Conservation (phyloP, 2,888 invertebrate genomes). For the Toxonevra muliebris region DNA sequence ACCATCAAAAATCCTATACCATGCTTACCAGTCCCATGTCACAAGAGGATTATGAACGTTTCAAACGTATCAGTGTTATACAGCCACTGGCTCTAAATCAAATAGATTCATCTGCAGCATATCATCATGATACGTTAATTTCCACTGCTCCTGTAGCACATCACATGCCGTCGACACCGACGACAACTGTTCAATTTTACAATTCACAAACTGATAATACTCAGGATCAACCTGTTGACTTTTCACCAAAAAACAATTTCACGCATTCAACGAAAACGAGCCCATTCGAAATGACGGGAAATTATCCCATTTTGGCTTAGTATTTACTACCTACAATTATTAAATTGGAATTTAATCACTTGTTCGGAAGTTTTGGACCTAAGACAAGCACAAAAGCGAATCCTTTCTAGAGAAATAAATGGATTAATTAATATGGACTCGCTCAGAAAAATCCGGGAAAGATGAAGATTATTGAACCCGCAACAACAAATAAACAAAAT, state of each 20-base stretch:
- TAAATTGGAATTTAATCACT: not conserved
- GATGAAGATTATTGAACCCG: too few relatives aligned
- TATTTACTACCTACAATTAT: too few relatives aligned
- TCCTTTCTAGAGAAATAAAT: too few relatives aligned
- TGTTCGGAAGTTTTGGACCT: not conserved
- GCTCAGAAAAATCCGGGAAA: too few relatives aligned
- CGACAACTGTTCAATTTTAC: conserved; percentile 38
- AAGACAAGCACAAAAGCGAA: not conserved
- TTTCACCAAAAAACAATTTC: conserved; percentile 64
- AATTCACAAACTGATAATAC: conserved; percentile 36
- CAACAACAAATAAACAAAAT: too few relatives aligned
- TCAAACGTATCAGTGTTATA: conserved; percentile 59
- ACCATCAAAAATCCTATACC: conserved; percentile 50
- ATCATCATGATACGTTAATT: conserved; percentile 7
- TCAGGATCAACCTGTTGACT: conserved; percentile 64
- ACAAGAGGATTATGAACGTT: conserved; percentile 57
- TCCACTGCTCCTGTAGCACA: conserved; percentile 41
- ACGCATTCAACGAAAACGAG: conserved; percentile 63
- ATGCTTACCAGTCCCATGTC: conserved; percentile 51
- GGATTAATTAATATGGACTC: too few relatives aligned
- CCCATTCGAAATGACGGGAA: conserved; percentile 63
- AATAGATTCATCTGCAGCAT: conserved; percentile 12
- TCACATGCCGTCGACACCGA: conserved; percentile 39
- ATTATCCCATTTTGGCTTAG: conserved; percentile 62
- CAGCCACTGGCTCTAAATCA: conserved; percentile 50